Evolutionary conservation across 2,113 vertebrate genomes (phyloP), one percentile per base, ranked within the genome.

Genomic region (Corydoras sp.): DNA sequence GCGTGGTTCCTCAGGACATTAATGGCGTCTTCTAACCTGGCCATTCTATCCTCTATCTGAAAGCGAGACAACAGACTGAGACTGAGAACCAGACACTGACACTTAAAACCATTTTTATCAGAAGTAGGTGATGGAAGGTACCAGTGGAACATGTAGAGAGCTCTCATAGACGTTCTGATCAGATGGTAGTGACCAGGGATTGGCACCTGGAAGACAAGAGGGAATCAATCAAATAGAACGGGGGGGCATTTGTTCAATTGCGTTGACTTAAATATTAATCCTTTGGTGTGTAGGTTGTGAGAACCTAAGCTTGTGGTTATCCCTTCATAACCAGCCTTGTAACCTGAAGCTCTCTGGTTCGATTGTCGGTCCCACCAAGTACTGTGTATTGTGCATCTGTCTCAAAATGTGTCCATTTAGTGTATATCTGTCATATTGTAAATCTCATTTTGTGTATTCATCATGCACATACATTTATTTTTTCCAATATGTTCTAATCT

Each of bases 21-120:
- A 82, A 98, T 99, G 75, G 95, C 96, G 74, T 99, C 96, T 24
- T 99, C 96, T 1, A 99, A 87, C 53, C 96, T 87, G 89, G 98
- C 96, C 87, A 99, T 79, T 69, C 94, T 92, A 83, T 98, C 95
- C 81, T 98, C 96, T 90, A 98, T 94, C 71, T 95, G 91, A 81
- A 93, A 95, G 85, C 94, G 88, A 84, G 77, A 66, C 18, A 24
- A 15, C 32, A 74, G 14, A 66, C 9, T 58, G 48, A 10, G 31
- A 14, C 3, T n/a, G 11, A 5, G 49, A 29, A 54, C 13, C 14
- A 53, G 3, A n/a, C 50, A 29, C 24, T 30, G 30, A 29, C 10
- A 5, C 10, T 3, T 18, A 6, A 73, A 59, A 9, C 50, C 35
- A 43, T 4, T 43, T 43, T 43, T 2, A 43, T 4, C 35, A 43